phyloP scores from a whole-genome alignment of 35 echinoderm and acorn worm species.

The Lytechinus variegatus region DNA sequence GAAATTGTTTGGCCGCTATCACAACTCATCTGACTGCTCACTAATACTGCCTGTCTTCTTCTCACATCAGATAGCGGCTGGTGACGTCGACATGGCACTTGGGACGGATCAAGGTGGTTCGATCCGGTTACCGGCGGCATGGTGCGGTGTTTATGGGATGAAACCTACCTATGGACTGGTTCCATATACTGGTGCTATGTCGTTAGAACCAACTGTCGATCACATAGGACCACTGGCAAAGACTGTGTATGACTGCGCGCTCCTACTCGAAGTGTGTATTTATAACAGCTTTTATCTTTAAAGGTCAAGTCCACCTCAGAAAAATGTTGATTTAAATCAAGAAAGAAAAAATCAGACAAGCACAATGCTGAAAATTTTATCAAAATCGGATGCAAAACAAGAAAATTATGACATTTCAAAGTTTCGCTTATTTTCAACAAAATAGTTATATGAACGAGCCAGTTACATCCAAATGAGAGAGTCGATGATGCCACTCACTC shows the following conservation, averaged over 20 bases:
- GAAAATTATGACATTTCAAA: no score
- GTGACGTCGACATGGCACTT: slow-evolving; percentile 77
- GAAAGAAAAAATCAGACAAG: no score
- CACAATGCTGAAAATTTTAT: no score
- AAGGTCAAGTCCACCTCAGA: no score
- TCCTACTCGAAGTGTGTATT: slow-evolving; percentile 65
- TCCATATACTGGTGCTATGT: slow-evolving; percentile 69
- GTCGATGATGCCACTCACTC: no score
- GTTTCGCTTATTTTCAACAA: no score
- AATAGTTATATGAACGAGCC: no score
- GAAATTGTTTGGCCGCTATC: no score
- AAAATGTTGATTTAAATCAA: no score
- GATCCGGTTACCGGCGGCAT: slow-evolving; percentile 69
- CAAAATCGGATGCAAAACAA: no score
- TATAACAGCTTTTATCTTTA: neutral
- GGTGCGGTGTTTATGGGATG: slow-evolving; percentile 75
- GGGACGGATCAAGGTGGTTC: slow-evolving; percentile 84
- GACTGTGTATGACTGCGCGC: slow-evolving; percentile 72
- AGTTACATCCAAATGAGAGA: no score
- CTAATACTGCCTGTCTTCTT: neutral
- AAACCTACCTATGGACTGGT: slow-evolving; percentile 78
- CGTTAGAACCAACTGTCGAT: slow-evolving; percentile 62
- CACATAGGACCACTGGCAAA: slow-evolving; percentile 73
- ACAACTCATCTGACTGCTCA: no score
- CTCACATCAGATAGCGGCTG: slow-evolving; percentile 56